These are phyloP conservation scores for Chorisops tibialis DNA, from an alignment of 2,888 invertebrate species.

Conservation along the genomic window DNA sequence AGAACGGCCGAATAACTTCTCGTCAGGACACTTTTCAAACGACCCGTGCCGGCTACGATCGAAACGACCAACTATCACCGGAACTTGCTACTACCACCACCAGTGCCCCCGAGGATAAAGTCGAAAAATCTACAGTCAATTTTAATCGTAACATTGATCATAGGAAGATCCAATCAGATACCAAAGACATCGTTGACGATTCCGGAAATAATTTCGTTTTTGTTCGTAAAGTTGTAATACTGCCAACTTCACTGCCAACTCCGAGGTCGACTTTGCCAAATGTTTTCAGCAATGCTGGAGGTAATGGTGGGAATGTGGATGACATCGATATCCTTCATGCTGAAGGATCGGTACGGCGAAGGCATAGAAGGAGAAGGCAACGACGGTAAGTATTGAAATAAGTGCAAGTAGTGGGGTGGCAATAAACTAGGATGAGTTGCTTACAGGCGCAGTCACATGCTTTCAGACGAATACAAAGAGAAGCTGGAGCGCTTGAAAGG, in stretches of 20 bases:
- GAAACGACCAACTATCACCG: conserved; percentile 19
- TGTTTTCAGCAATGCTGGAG: conserved; percentile 51
- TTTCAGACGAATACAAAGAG: conserved; percentile 18
- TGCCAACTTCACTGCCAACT: conserved; percentile 48
- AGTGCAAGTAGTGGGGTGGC: background rate
- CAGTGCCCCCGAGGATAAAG: conserved; percentile 48
- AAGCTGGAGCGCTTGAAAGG: conserved; percentile 45
- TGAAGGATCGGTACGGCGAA: conserved; percentile 44
- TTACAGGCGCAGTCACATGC: conserved; percentile 16
- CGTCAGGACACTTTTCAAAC: conserved; percentile 13
- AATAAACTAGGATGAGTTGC: background rate
- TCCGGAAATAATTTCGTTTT: conserved; percentile 51
- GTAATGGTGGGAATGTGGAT: conserved; percentile 50
- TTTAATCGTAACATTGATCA: conserved; percentile 45
- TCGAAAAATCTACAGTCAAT: conserved; percentile 41
- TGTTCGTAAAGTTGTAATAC: conserved; percentile 45
- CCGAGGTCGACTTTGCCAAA: conserved; percentile 49
- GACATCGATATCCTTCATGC: conserved; percentile 49
- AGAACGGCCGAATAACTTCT: conserved; percentile 44
- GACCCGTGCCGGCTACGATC: conserved; percentile 32
- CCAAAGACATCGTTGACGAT: conserved; percentile 51
- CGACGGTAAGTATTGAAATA: conserved; percentile 41
- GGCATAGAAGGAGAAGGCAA: conserved; percentile 48
- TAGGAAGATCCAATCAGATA: conserved; percentile 52
- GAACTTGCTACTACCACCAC: conserved; percentile 20